Evolutionary conservation across 2,888 invertebrate genomes (phyloP), one percentile per base, ranked within the genome.

Genomic region (Norana najaformis): DNA sequence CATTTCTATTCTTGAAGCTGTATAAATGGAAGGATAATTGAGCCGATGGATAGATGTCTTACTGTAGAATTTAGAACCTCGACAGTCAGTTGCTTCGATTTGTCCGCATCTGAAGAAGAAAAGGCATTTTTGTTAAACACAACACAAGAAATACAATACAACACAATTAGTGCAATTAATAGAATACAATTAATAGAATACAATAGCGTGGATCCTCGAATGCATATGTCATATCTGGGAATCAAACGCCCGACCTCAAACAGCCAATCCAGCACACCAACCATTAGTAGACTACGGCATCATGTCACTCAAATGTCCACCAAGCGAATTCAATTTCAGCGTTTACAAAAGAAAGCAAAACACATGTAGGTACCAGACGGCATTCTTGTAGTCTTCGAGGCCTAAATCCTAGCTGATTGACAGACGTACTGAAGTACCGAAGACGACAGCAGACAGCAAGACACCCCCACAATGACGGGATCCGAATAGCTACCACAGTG

Each of bases 21-120:
- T 6, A 69, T 69, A 69, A 8, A 69, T 30, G 30, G n/a, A n/a
- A 8, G n/a, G 6, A n/a, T 69, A 11, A 30, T n/a, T n/a, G 0
- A 53, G 8, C n/a, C 30, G 30, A 69, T 69, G 6, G n/a, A n/a
- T 69, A n/a, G 14, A 14, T 47, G 8, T n/a, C 69, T 69, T 69
- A 90, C 90, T 53, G 89, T 89, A 11, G 90, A 89, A 89, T 90
- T 90, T 36, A 89, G 85, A 18, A 90, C 85, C 47, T 90, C 89
- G 23, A 89, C 89, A 6, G 90, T 90, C 34, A 90, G 37, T 23
- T 88, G 69, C 34, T 89, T 38, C 35, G 90, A 30, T 88, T 88
- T 88, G 41, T 88, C 88, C 18, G 13, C 47, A 14, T 47, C 88
- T 39, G 34, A 88, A 39, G 30, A 88, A 6, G 6, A 88, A 85